Conservation (phyloP, 1,140 invertebrate species). For the Apis dorsata region DNA sequence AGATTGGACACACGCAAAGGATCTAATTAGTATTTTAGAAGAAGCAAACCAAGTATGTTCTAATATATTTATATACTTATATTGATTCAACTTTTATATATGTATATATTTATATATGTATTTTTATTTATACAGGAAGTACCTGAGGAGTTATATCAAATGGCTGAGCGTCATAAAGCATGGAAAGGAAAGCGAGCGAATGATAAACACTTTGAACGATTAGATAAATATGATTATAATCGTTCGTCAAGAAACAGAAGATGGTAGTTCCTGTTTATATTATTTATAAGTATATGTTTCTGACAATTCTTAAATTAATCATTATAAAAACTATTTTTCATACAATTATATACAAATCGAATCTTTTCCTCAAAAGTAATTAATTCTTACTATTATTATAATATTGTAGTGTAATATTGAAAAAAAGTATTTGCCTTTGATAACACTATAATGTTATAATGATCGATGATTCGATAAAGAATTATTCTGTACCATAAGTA, state of each 20-base stretch:
- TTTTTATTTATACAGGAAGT: slow-evolving; percentile 80
- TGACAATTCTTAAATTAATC: neutral
- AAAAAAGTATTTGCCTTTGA: too few species aligned
- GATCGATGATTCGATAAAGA: too few species aligned
- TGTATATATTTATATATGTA: neutral
- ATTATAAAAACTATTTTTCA: neutral
- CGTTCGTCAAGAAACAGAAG: neutral
- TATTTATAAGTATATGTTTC: neutral
- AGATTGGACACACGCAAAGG: slow-evolving; percentile 89
- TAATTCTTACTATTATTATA: too few species aligned
- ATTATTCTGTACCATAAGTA: neutral
- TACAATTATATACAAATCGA: neutral
- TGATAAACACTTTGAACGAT: slow-evolving; percentile 70
- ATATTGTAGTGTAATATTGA: too few species aligned
- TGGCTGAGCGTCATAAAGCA: slow-evolving; percentile 85
- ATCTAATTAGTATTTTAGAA: slow-evolving; percentile 91
- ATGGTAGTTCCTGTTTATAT: slow-evolving; percentile 3
- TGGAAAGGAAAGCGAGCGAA: slow-evolving; percentile 82
- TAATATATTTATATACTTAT: slow-evolving; percentile 14
- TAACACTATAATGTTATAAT: too few species aligned
- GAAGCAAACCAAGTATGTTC: slow-evolving; percentile 84
- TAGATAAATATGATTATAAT: too few species aligned
- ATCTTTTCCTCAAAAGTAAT: too few species aligned
- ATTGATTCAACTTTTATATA: neutral
- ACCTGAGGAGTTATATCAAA: slow-evolving; percentile 85